phyloP scores from a whole-genome alignment of 2,888 invertebrate genomes.

The Amiota mariae region DNA sequence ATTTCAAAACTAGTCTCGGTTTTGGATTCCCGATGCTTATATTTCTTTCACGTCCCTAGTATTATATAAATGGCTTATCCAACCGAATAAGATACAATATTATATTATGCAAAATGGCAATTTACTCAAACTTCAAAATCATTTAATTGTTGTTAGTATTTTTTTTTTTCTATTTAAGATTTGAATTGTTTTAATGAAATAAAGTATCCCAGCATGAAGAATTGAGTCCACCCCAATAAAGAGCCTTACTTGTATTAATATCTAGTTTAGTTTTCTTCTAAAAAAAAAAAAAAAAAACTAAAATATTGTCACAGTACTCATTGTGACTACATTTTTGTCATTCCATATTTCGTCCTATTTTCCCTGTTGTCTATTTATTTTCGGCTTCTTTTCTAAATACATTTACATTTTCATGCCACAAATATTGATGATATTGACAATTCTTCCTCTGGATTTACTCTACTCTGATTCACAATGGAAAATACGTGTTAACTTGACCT shows the following conservation, averaged over 20 bases:
- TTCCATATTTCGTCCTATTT: neutral
- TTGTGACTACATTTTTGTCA: neutral
- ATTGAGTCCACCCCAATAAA: neutral
- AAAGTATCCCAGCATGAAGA: neutral
- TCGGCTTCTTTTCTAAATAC: constrained; percentile 14
- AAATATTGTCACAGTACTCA: neutral
- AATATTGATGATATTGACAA: constrained; percentile 24
- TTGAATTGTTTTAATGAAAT: neutral
- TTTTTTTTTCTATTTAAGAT: neutral
- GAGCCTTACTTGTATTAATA: too few species aligned
- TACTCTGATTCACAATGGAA: neutral
- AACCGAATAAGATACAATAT: too few species aligned
- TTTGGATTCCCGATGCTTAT: too few species aligned
- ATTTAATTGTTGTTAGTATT: neutral
- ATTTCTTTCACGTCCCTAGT: too few species aligned
- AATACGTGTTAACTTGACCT: constrained; percentile 19
- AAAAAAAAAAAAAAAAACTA: too few species aligned
- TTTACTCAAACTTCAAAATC: too few species aligned
- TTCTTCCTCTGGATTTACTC: neutral
- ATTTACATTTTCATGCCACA: neutral
- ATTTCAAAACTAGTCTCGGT: too few species aligned
- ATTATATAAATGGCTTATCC: too few species aligned
- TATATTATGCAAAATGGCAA: too few species aligned
- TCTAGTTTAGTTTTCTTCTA: too few species aligned
- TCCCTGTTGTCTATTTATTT: constrained; percentile 6